phyloP scores from a whole-genome alignment of 2,888 invertebrate species.

The Nebria salina region DNA sequence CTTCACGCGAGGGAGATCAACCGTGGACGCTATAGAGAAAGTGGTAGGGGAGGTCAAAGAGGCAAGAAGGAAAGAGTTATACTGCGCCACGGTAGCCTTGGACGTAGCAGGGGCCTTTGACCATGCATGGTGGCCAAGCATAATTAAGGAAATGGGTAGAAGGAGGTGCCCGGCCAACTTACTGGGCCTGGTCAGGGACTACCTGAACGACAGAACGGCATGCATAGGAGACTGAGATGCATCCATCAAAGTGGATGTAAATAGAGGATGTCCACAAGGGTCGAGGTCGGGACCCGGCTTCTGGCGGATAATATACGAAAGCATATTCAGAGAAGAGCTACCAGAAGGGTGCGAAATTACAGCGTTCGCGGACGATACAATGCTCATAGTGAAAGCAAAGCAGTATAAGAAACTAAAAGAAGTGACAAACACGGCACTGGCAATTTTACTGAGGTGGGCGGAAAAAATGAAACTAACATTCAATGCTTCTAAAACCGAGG shows the following conservation, averaged over 20 bases:
- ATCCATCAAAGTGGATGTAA: background rate
- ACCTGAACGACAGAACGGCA: background rate
- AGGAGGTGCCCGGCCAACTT: no score
- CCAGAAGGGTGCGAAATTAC: slow-evolving; percentile 22
- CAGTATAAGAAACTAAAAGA: slow-evolving; percentile 18
- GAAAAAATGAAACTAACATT: slow-evolving; percentile 21
- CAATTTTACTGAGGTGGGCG: slow-evolving; percentile 11
- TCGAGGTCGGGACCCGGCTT: slow-evolving; percentile 39
- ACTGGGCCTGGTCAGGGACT: background rate
- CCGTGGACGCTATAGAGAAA: slow-evolving; percentile 34
- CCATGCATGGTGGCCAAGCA: background rate
- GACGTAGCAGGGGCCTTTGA: slow-evolving; percentile 42
- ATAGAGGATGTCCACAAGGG: slow-evolving; percentile 45
- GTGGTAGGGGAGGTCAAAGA: background rate
- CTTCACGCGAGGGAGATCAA: slow-evolving; percentile 18
- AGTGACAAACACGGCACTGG: slow-evolving; percentile 2
- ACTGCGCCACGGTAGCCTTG: slow-evolving; percentile 46
- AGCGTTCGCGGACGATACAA: background rate
- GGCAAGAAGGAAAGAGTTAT: slow-evolving; percentile 21
- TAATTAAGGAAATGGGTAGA: no score
- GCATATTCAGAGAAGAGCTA: slow-evolving; percentile 28
- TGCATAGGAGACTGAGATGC: no score
- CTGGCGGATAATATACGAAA: slow-evolving; percentile 31
- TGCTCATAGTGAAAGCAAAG: slow-evolving; percentile 18
- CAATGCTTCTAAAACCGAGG: slow-evolving; percentile 38